Conservation (phyloP, 2,797 vertebrate genomes). For the Lagodon rhomboides region DNA sequence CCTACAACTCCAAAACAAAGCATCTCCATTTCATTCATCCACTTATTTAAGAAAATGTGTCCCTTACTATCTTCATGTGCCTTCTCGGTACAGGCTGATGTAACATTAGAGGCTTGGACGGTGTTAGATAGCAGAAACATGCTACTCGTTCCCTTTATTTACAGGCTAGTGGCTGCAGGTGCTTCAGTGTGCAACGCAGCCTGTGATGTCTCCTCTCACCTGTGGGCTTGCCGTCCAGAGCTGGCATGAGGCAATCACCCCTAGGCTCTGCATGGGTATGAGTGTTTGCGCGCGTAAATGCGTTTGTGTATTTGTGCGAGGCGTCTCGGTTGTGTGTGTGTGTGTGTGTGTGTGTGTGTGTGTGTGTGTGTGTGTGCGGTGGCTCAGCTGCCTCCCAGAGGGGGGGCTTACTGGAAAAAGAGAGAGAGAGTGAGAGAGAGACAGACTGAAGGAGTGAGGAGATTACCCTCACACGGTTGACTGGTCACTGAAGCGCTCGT, state of each 20-base stretch:
- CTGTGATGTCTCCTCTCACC: slow-evolving; percentile 69
- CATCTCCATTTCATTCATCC: slow-evolving; percentile 1
- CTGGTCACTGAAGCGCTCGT: slow-evolving; percentile 87
- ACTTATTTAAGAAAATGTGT: background rate
- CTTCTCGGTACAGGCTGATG: slow-evolving; percentile 24
- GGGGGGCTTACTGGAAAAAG: slow-evolving; percentile 71
- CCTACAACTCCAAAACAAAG: background rate
- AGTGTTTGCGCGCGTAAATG: slow-evolving; percentile 55
- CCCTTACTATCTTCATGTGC: background rate
- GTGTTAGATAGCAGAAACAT: slow-evolving; percentile 43
- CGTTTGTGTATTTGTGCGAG: slow-evolving; percentile 65
- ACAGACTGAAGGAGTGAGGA: slow-evolving; percentile 81
- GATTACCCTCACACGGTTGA: slow-evolving; percentile 87
- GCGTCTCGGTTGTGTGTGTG: slow-evolving; percentile 34
- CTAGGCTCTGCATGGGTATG: slow-evolving; percentile 58
- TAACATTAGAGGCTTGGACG: slow-evolving; percentile 17
- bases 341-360: slow-evolving; percentile 62
- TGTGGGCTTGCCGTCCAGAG: slow-evolving; percentile 72
- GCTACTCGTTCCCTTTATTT: slow-evolving; percentile 53
- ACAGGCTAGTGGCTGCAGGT: slow-evolving; percentile 64
- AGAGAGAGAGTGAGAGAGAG: slow-evolving; percentile 58
- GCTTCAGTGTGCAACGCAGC: slow-evolving; percentile 60
- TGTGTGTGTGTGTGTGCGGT: slow-evolving; percentile 57
- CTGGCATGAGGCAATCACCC: slow-evolving; percentile 73
- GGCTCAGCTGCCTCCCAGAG: slow-evolving; percentile 73